Conservation (phyloP, 2,797 vertebrate genomes). For the Menidia menidia region DNA sequence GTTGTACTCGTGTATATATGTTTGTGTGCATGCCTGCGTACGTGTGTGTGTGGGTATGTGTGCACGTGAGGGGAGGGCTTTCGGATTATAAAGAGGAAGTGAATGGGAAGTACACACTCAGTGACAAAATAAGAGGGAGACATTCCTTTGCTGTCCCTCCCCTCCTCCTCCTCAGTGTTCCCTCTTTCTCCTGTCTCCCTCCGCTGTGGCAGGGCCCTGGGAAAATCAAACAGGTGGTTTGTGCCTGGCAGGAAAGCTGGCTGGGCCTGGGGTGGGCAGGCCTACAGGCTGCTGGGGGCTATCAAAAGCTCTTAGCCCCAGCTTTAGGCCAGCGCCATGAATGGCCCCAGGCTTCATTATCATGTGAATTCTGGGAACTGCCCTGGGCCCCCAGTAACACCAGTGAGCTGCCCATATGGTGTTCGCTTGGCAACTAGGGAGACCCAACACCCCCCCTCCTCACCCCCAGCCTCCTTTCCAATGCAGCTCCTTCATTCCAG, state of each 20-base stretch:
- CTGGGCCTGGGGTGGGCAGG: constrained; percentile 80
- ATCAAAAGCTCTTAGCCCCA: constrained; percentile 85
- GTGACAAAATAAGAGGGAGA: constrained; percentile 84
- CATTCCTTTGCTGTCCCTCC: constrained; percentile 83
- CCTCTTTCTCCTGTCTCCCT: constrained; percentile 65
- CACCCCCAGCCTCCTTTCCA: constrained; percentile 33
- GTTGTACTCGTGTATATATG: constrained; percentile 42
- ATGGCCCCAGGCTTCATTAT: constrained; percentile 87
- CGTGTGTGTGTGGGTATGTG: constrained; percentile 54
- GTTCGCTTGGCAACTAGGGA: constrained; percentile 85
- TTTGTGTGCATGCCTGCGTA: constrained; percentile 39
- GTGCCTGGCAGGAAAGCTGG: constrained; percentile 85
- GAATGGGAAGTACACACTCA: constrained; percentile 85
- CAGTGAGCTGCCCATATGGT: constrained; percentile 87
- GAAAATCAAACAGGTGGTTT: constrained; percentile 90
- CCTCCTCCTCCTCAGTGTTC: constrained; percentile 48
- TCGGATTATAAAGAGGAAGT: constrained; percentile 82
- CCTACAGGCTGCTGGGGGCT: constrained; percentile 85
- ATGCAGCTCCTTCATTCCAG: constrained; percentile 73
- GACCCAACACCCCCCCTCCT: constrained; percentile 35
- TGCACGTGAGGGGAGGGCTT: constrained; percentile 76
- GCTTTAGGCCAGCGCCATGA: constrained; percentile 84
- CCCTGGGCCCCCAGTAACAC: constrained; percentile 84
- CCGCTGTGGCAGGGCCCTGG: constrained; percentile 80
- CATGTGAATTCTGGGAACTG: constrained; percentile 90